Base-by-base conservation (phyloP, 2,888 invertebrate species). In the Meiosimyza decipiens region DNA sequence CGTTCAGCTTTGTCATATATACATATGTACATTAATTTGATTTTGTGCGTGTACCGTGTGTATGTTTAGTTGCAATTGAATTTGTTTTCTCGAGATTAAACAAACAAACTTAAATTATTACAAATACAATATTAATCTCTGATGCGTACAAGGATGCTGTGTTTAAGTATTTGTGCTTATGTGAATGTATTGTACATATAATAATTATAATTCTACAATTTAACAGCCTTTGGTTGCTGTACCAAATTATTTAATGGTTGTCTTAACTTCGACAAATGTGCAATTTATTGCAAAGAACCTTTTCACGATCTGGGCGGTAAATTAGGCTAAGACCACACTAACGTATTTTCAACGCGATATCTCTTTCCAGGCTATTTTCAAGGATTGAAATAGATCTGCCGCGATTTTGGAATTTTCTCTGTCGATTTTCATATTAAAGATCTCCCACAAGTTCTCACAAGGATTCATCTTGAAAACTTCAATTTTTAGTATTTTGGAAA, bases 41-140 rank as follows among this genome's bases (percentile, higher is more conserved):
- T 64, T 68, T 18, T 65, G 52, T 51, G 65, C 28, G 40, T 63
- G 15, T 64, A 50, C 50, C 28, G 65, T 13, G 16, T 63, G 15
- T 64, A 50, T 64, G 28, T 51, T 64, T 64, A 50, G 51, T 13
- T 64, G 64, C 51, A 64, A 64, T 64, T 64, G 64, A 64, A 64
- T 51, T 64, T 64, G 64, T 64, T 64, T 50, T 22, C 28, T 64
- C 22, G 51, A n/a, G 33, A n/a, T 16, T 62, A 33, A 62, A 33
- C 59, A 59, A 7, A 18, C 47, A 33, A 40, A 49, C 49, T 12
- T 12, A 33, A 16, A 49, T 18, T n/a, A 40, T 9, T 16, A 49
- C 49, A 63, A 15, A 40, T 18, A 63, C 40, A 7, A 63, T 63
- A 63, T 63, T 40, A 40, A 40, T 63, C 18, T 47, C 47, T 63